These are phyloP conservation scores for Hucho hucho DNA, from an alignment of 2,113 vertebrate species.

Conservation along the genomic window DNA sequence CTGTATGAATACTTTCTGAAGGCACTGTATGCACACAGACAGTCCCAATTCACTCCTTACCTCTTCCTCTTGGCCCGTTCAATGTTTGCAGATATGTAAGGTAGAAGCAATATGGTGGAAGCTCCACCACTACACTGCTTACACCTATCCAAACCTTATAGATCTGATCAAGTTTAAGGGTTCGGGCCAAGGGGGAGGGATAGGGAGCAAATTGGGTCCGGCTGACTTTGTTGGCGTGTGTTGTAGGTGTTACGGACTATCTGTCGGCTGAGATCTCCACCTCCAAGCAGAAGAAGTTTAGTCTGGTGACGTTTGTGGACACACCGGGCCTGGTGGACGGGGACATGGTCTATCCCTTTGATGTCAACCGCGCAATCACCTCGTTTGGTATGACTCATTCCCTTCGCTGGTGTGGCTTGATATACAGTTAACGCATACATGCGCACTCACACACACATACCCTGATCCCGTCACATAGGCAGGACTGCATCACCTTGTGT, in stretches of 20 bases:
- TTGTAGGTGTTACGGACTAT: constrained; percentile 75
- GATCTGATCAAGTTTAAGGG: too few species aligned
- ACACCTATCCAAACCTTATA: too few species aligned
- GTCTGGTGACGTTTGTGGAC: constrained; percentile 78
- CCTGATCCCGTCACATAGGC: constrained; percentile 3
- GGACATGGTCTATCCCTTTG: constrained; percentile 79
- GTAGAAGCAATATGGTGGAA: too few species aligned
- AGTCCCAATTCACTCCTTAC: too few species aligned
- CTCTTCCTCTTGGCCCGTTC: too few species aligned
- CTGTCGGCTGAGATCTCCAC: constrained; percentile 79
- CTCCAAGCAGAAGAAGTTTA: constrained; percentile 82
- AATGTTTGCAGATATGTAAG: too few species aligned
- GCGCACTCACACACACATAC: not conserved
- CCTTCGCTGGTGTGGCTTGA: not conserved
- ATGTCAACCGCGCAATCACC: constrained; percentile 75
- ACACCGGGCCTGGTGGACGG: constrained; percentile 79
- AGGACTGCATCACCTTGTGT: too few species aligned
- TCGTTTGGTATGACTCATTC: constrained; percentile 67
- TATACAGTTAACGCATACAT: too few species aligned
- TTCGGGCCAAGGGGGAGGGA: not conserved
- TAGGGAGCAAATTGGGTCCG: too few species aligned
- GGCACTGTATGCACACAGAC: too few species aligned
- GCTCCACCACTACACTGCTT: too few species aligned
- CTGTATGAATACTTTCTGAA: too few species aligned
- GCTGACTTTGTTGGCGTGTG: constrained; percentile 31